Percentiles rank a stretch among this genome's conserved stretches.
Conservation (phyloP, 2,888 invertebrate species). For the Patella pellucida region DNA sequence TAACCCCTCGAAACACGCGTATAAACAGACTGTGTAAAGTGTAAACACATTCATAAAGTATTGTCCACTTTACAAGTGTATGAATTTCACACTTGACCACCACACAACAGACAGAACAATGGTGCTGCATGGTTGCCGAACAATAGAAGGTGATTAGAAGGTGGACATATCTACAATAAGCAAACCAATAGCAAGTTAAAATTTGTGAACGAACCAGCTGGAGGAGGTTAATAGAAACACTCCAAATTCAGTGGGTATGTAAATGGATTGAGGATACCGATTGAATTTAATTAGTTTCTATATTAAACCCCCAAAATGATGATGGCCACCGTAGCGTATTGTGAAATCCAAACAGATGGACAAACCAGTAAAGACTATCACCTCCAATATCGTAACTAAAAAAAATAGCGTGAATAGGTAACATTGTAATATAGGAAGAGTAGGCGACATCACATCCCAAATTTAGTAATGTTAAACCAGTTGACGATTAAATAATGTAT, state of each 20-base stretch:
- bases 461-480: too few relatives aligned
- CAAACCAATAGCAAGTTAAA: too few relatives aligned
- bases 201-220: not conserved
- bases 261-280: too few relatives aligned
- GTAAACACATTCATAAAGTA: not conserved
- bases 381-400: too few relatives aligned
- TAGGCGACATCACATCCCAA: too few relatives aligned
- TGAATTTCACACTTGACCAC: constrained; percentile 12
- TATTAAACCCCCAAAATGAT: too few relatives aligned
- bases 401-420: too few relatives aligned
- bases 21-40: not conserved
- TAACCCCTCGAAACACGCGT: not conserved
- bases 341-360: too few relatives aligned
- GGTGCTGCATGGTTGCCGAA: not conserved
- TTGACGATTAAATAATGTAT: too few relatives aligned
- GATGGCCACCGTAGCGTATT: too few relatives aligned
- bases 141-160: not conserved
- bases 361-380: too few relatives aligned
- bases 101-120: not conserved
- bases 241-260: not conserved
- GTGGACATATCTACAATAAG: not conserved
- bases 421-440: too few relatives aligned
- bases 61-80: constrained; percentile 6
- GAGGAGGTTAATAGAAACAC: not conserved
- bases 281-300: not conserved